Evolutionary conservation across 1,140 invertebrate species (phyloP).

Genomic region (Drosophila truncata): DNA sequence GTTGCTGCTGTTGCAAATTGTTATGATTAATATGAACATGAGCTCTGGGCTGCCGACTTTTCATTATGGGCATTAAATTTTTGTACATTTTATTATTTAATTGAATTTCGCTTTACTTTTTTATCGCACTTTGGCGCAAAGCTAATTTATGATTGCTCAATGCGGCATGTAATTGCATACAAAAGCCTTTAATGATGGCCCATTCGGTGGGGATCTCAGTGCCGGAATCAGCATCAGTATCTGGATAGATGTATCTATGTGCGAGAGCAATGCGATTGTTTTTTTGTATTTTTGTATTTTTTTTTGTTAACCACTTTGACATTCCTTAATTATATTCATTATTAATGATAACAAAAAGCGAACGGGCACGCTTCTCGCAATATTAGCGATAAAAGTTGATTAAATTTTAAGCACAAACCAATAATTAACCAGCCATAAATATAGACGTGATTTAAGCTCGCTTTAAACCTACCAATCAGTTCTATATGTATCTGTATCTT

Average conservation of each 20-base stretch:
- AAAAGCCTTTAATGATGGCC: conserved; percentile 77
- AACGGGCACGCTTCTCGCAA: conserved; percentile 16
- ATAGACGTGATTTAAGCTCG: conserved; percentile 41
- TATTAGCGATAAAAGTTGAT: conserved; percentile 53
- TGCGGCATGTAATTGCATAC: conserved; percentile 83
- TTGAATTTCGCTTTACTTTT: conserved; percentile 69
- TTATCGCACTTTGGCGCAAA: conserved; percentile 56
- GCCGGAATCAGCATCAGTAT: conserved; percentile 30
- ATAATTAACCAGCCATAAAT: conserved; percentile 52
- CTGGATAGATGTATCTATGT: conserved; percentile 14
- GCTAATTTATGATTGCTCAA: conserved; percentile 83
- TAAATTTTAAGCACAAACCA: conserved; percentile 29
- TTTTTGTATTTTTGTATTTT: conserved; percentile 6
- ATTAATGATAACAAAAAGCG: conserved; percentile 56
- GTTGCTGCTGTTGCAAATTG: conserved; percentile 47
- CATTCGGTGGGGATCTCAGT: conserved; percentile 15
- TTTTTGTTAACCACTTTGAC: conserved; percentile 36
- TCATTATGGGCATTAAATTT: conserved; percentile 73
- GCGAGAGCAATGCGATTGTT: conserved; percentile 29
- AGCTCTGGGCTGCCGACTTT: conserved; percentile 45
- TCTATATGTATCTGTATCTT: background rate
- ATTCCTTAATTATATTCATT: conserved; percentile 63
- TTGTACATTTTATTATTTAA: conserved; percentile 75
- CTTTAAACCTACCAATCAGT: background rate
- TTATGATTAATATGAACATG: conserved; percentile 68